Conservation (phyloP, 1,140 invertebrate species). For the Oryzaephilus surinamensis region DNA sequence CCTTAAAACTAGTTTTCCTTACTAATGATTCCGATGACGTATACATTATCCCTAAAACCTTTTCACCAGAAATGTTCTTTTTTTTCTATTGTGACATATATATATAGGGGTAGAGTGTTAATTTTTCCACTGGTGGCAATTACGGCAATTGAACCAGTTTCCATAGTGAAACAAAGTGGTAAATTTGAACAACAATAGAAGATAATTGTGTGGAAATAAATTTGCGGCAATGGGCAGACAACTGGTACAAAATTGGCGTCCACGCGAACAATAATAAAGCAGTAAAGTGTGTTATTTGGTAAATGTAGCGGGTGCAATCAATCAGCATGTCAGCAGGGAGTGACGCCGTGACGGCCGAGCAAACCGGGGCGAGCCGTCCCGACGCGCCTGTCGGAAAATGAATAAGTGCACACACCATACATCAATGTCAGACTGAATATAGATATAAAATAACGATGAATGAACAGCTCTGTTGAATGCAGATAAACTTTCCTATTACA, state of each 20-base stretch:
- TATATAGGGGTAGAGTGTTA: too few relatives aligned
- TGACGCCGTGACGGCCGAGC: constrained; percentile 21
- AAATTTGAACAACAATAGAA: too few relatives aligned
- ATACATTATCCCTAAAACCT: too few relatives aligned
- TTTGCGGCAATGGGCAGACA: constrained; percentile 2
- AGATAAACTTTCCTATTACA: constrained; percentile 36
- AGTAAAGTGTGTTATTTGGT: constrained; percentile 34
- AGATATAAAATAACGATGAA: constrained; percentile 36
- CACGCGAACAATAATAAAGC: constrained; percentile 28
- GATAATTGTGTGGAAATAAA: constrained; percentile 6
- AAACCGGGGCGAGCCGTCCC: constrained; percentile 21
- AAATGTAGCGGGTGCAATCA: constrained; percentile 32
- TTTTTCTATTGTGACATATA: too few relatives aligned
- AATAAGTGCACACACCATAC: constrained; percentile 34
- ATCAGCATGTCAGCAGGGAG: constrained; percentile 30
- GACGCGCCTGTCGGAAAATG: constrained; percentile 28
- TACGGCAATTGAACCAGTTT: too few relatives aligned
- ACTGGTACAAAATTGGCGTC: constrained; percentile 7
- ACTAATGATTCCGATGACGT: constrained; percentile 9
- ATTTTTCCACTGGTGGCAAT: too few relatives aligned
- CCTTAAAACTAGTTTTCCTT: constrained; percentile 12
- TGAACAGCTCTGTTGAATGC: constrained; percentile 33
- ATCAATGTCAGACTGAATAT: constrained; percentile 33
- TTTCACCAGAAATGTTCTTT: too few relatives aligned
- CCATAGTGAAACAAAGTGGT: too few relatives aligned